These are phyloP conservation scores for Euthynnus affinis DNA, from an alignment of 2,797 vertebrate genomes.

Conservation along the genomic window DNA sequence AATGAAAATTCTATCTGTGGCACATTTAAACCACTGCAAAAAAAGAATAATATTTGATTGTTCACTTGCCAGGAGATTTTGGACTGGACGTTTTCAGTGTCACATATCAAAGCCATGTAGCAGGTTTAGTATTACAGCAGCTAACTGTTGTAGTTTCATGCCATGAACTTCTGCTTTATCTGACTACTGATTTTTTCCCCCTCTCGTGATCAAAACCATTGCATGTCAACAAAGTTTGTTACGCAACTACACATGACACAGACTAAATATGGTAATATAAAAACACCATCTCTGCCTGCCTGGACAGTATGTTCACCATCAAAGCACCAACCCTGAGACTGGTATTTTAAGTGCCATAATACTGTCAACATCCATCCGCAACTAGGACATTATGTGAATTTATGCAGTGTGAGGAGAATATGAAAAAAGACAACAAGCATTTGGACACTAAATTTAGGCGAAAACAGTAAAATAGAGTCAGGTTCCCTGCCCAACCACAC, in stretches of 20 bases:
- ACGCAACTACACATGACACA: constrained; percentile 43
- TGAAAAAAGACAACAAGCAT: constrained; percentile 42
- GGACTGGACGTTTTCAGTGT: constrained; percentile 72
- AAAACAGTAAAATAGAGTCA: constrained; percentile 31
- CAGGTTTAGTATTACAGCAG: constrained; percentile 69
- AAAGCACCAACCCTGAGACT: constrained; percentile 45
- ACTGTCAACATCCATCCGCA: constrained; percentile 57
- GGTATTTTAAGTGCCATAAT: constrained; percentile 54
- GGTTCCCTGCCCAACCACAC: constrained; percentile 11
- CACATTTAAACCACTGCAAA: constrained; percentile 76
- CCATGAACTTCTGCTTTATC: constrained; percentile 63
- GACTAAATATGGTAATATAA: constrained; percentile 50
- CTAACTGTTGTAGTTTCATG: constrained; percentile 58
- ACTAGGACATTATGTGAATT: constrained; percentile 50
- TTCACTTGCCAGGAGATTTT: constrained; percentile 84
- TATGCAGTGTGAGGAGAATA: constrained; percentile 43
- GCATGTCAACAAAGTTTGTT: constrained; percentile 45
- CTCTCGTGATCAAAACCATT: constrained; percentile 49
- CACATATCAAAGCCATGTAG: constrained; percentile 82
- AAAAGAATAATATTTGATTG: constrained; percentile 75
- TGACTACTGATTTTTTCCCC: constrained; percentile 30
- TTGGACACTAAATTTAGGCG: constrained; percentile 53
- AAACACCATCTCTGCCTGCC: constrained; percentile 26
- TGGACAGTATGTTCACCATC: constrained; percentile 40
- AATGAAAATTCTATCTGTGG: constrained; percentile 73